Evolutionary conservation across 2,113 vertebrate species (phyloP), one percentile per base, ranked within the genome.

Genomic region (Larimichthys crocea): DNA sequence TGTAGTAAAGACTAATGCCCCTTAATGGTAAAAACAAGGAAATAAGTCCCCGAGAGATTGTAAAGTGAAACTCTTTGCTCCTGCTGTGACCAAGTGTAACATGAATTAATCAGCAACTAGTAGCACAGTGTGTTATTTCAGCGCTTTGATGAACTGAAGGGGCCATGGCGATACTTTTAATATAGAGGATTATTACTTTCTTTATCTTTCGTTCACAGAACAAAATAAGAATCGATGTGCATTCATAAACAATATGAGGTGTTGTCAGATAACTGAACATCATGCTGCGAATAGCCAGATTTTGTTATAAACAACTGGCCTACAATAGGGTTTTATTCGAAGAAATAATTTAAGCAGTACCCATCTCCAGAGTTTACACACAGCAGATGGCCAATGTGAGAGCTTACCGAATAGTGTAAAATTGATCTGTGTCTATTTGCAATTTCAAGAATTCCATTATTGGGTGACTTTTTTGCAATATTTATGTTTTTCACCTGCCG

Each of bases 191-290:
- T 88, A 88, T 90, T 91, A 73, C 83, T 89, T 92, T 91, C 61
- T 89, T 92, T 91, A 90, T 92, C 88, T 91, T 61, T 67, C 49
- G 77, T 22, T 20, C 49, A 2, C 79, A 78, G 79, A 89, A 89
- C 76, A 75, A 88, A 90, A 89, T 84, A 87, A 88, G 74, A 82
- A 92, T 90, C 52, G 74, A 88, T 53, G 40, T 17, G 68, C 70
- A 73, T 89, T 83, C 86, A 92, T 79, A 88, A 89, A 90, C 87
- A 92, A 91, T 89, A 74, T 70, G 77, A 84, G 68, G 49, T 74
- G 77, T 86, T 86, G 83, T 88, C 82, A 84, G 84, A 90, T 89
- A 81, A 79, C 70, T 66, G 44, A 87, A 74, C 74, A 29, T 66
- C 75, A 66, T 44, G 83, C 61, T 72, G 56, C 55, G 73, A 87